phyloP scores from a whole-genome alignment of 2,797 vertebrate genomes.

The Corythornis leucogaster region DNA sequence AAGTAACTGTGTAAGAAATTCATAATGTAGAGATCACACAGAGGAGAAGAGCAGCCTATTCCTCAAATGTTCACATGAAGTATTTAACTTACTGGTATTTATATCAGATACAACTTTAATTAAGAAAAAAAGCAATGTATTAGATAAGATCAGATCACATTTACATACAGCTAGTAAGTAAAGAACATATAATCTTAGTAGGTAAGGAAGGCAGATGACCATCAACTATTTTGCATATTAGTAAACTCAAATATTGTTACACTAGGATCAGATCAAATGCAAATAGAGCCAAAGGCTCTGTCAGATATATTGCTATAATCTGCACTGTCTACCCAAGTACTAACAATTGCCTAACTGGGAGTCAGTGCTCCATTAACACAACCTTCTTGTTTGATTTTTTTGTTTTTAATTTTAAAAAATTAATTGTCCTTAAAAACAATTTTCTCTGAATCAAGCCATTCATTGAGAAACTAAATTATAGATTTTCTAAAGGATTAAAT shows the following conservation, averaged over 20 bases:
- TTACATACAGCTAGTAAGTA: not conserved
- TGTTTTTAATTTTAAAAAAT: not conserved
- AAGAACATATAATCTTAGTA: not conserved
- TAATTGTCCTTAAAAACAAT: conserved; percentile 1
- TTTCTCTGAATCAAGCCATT: not conserved
- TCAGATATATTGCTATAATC: not conserved
- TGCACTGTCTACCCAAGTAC: not conserved
- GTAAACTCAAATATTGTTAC: not conserved
- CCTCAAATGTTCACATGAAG: not conserved
- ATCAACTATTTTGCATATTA: not conserved
- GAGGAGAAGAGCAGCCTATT: not conserved
- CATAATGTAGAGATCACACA: not conserved
- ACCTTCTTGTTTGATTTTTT: not conserved
- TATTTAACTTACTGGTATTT: not conserved
- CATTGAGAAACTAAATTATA: not conserved
- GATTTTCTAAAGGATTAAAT: not conserved
- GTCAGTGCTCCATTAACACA: not conserved
- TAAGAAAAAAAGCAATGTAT: not conserved
- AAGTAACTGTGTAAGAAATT: not conserved
- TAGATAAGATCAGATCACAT: not conserved
- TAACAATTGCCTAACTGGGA: not conserved
- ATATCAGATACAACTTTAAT: not conserved
- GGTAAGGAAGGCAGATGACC: not conserved
- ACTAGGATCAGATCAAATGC: not conserved
- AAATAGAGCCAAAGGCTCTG: not conserved